phyloP scores from a whole-genome alignment of 2,888 invertebrate species.

The Drosophila macrospina region DNA sequence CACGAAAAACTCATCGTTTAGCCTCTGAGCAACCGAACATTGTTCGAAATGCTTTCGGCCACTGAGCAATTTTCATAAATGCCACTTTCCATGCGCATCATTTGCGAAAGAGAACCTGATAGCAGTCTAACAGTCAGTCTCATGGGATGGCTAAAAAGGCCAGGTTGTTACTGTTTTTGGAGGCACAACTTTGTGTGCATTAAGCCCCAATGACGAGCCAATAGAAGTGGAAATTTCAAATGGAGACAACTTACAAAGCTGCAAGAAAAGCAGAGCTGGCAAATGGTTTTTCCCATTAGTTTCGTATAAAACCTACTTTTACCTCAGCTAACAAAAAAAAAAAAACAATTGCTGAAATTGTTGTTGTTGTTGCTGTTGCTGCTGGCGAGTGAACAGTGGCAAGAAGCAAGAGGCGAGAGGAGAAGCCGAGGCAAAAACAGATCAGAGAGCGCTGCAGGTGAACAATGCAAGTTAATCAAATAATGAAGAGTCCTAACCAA shows the following conservation, averaged over 20 bases:
- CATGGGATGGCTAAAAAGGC: slow-evolving; percentile 33
- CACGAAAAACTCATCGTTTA: slow-evolving; percentile 57
- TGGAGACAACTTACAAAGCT: slow-evolving; percentile 31
- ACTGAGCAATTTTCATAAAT: slow-evolving; percentile 69
- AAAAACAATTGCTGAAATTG: slow-evolving; percentile 63
- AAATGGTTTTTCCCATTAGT: slow-evolving; percentile 71
- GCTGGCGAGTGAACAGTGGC: slow-evolving; percentile 17
- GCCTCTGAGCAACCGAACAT: slow-evolving; percentile 11
- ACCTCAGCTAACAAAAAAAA: slow-evolving; percentile 40
- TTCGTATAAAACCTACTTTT: slow-evolving; percentile 75
- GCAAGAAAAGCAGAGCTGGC: slow-evolving; percentile 51
- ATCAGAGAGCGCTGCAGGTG: slow-evolving; percentile 51
- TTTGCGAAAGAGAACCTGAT: slow-evolving; percentile 55
- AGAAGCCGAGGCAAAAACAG: slow-evolving; percentile 21
- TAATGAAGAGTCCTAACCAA: slow-evolving; percentile 72
- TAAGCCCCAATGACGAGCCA: slow-evolving; percentile 48
- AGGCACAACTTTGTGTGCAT: slow-evolving; percentile 30
- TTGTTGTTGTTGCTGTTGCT: slow-evolving; percentile 54
- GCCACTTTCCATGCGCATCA: slow-evolving; percentile 68
- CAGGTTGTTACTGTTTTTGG: slow-evolving; percentile 9
- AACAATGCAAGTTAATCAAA: slow-evolving; percentile 80
- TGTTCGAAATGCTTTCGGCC: slow-evolving; percentile 29
- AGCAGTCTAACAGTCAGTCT: slow-evolving; percentile 24
- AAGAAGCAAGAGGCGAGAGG: no score
- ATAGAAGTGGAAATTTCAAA: slow-evolving; percentile 24